Percentiles rank a stretch among this genome's conserved stretches.
Evolutionary conservation across 1,140 invertebrate species (phyloP).

Genomic region (Trichogramma pretiosum): DNA sequence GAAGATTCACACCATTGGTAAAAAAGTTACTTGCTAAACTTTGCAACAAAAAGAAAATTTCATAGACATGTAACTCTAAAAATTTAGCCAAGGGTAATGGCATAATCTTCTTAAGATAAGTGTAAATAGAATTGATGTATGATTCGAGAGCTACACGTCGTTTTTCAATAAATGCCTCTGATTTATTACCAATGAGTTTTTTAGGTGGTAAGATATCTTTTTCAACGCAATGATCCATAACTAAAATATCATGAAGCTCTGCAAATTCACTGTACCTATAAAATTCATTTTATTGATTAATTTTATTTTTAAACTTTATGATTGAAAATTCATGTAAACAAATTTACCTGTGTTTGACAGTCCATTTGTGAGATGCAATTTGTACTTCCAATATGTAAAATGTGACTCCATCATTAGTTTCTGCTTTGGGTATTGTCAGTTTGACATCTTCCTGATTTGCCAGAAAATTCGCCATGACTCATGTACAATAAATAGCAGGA

Average conservation of each 20-base stretch:
- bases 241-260: constrained; percentile 74
- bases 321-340: not conserved
- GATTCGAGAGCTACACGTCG: constrained; percentile 67
- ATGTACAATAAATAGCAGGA: too few species aligned
- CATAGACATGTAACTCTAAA: constrained; percentile 72
- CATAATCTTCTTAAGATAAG: constrained; percentile 64
- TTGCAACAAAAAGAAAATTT: constrained; percentile 73
- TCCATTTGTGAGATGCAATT: constrained; percentile 68
- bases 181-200: constrained; percentile 73
- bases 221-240: constrained; percentile 65
- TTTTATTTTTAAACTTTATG: not conserved
- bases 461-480: constrained; percentile 62
- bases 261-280: constrained; percentile 78
- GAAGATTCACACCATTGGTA: constrained; percentile 57
- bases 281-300: not conserved
- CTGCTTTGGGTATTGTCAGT: constrained; percentile 51
- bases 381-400: constrained; percentile 61
- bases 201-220: constrained; percentile 85
- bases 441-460: constrained; percentile 49
- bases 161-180: constrained; percentile 76
- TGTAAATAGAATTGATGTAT: constrained; percentile 71
- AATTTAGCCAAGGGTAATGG: constrained; percentile 68
- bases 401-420: constrained; percentile 50
- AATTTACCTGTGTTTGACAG: constrained; percentile 56
- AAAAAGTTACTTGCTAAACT: constrained; percentile 65